phyloP scores from a whole-genome alignment of 2,797 vertebrate species.

The Paguma larvata region DNA sequence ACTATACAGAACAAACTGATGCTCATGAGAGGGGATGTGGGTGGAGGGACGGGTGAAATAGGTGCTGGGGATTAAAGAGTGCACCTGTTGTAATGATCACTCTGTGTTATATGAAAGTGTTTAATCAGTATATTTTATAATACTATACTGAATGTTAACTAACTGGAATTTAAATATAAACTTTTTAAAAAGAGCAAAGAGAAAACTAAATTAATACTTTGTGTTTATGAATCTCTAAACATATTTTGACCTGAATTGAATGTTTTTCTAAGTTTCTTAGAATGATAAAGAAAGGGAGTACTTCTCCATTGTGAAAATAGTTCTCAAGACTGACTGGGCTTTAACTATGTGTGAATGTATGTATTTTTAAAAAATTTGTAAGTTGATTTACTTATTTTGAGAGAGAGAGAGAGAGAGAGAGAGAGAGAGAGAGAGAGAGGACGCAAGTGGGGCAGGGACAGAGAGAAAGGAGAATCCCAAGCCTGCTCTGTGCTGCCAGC shows the following conservation, averaged over 20 bases:
- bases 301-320: background rate
- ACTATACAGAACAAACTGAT: background rate
- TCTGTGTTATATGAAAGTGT: background rate
- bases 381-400: no score
- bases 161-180: background rate
- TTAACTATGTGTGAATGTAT: background rate
- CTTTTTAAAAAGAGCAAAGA: background rate
- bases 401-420: no score
- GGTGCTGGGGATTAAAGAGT: background rate
- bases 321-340: background rate
- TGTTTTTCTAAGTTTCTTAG: background rate
- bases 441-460: no score
- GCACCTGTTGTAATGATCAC: background rate
- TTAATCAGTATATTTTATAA: background rate
- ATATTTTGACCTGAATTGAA: constrained; percentile 29
- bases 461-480: no score
- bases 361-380: no score
- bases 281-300: background rate
- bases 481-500: no score
- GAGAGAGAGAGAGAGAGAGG: no score
- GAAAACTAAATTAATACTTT: background rate
- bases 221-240: background rate
- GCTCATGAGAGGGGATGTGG: no score
- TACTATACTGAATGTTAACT: background rate
- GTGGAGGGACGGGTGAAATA: background rate